Percentiles rank a stretch among this genome's conserved stretches.
phyloP scores from a whole-genome alignment of 2,888 invertebrate genomes.

The Slavum lentiscoides region DNA sequence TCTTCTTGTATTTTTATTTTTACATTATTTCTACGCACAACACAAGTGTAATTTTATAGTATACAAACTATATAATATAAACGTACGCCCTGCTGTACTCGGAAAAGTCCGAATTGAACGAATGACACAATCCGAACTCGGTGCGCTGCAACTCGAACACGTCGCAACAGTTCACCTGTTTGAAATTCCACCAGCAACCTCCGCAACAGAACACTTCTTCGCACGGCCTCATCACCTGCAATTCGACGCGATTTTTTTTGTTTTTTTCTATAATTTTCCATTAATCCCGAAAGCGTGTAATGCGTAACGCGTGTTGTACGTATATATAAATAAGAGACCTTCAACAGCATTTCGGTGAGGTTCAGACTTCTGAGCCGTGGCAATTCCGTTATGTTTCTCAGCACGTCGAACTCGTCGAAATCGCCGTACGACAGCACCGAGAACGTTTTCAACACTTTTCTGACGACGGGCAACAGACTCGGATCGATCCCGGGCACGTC shows the following conservation, averaged over 20 bases:
- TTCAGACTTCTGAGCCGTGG: neutral
- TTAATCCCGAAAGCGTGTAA: too few species aligned
- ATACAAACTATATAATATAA: too few species aligned
- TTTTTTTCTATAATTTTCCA: too few species aligned
- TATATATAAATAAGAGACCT: neutral
- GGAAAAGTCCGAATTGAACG: conserved; percentile 61
- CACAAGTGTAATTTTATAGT: too few species aligned
- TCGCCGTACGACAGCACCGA: conserved; percentile 58
- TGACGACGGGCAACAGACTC: neutral
- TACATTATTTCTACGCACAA: too few species aligned
- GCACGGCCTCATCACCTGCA: conserved; percentile 58
- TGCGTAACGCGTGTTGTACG: too few species aligned
- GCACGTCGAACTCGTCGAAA: conserved; percentile 57
- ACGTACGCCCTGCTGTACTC: conserved; percentile 55
- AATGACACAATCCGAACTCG: conserved; percentile 62
- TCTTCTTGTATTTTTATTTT: too few species aligned
- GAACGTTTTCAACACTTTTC: conserved; percentile 55
- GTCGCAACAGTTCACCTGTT: conserved; percentile 60
- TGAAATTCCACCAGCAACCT: conserved; percentile 61
- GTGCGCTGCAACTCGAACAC: conserved; percentile 61
- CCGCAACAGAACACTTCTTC: conserved; percentile 59
- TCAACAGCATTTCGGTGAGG: conserved; percentile 29
- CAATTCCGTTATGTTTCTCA: conserved; percentile 45
- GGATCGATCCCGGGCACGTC: conserved; percentile 15
- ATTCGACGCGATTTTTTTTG: neutral